phyloP scores from a whole-genome alignment of 2,888 invertebrate genomes.

The Aricia artaxerxes region DNA sequence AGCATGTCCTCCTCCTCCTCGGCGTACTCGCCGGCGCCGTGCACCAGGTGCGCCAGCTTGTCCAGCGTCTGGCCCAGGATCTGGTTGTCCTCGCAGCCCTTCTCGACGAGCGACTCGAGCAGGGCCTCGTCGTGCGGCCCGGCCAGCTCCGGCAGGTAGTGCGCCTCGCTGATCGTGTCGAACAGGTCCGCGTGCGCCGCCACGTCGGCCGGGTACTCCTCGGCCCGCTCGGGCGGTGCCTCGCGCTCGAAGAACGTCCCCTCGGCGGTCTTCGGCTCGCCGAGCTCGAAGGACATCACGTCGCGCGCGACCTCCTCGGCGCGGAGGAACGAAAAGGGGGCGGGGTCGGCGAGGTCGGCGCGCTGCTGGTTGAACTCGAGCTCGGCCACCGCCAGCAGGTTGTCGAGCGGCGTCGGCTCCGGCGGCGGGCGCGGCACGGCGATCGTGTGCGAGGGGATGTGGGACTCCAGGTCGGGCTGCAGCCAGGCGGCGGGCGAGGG shows the following conservation, averaged over 20 bases:
- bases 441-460: conserved; percentile 82
- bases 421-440: conserved; percentile 69
- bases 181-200: conserved; percentile 71
- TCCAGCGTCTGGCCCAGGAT: conserved; percentile 70
- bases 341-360: conserved; percentile 53
- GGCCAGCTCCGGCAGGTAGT: conserved; percentile 70
- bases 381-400: conserved; percentile 83
- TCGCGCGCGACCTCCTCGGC: conserved; percentile 64
- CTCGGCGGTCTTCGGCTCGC: conserved; percentile 59
- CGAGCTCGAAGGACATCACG: conserved; percentile 70
- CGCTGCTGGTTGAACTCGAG: conserved; percentile 83
- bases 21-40: conserved; percentile 66
- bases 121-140: conserved; percentile 77
- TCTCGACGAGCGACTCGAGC: conserved; percentile 81
- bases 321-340: conserved; percentile 60
- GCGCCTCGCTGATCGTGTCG: conserved; percentile 74
- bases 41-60: conserved; percentile 67
- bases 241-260: conserved; percentile 66
- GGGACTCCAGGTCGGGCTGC: conserved; percentile 81
- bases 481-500: conserved; percentile 53
- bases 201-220: conserved; percentile 61
- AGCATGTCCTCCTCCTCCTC: conserved; percentile 75
- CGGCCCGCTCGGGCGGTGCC: conserved; percentile 53
- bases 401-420: conserved; percentile 81
- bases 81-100: conserved; percentile 82